phyloP scores from a whole-genome alignment of 2,888 invertebrate genomes.

The Congeria kusceri region DNA sequence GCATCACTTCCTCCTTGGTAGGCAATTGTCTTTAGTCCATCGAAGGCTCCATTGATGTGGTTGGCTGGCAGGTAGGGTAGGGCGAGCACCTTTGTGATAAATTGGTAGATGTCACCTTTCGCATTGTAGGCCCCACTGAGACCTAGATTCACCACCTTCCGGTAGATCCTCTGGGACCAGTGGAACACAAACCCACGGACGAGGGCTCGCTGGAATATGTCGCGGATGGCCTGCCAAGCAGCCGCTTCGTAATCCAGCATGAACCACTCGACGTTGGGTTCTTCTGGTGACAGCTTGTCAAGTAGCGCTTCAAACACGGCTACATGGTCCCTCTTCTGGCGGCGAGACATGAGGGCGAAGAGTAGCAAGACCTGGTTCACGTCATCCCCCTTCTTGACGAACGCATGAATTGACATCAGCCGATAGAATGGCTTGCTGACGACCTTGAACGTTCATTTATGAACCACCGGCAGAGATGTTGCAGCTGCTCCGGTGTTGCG shows the following conservation, averaged over 20 bases:
- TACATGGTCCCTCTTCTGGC: background rate
- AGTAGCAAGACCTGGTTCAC: background rate
- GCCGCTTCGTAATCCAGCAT: background rate
- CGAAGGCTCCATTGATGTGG: too few species aligned
- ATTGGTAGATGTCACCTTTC: too few species aligned
- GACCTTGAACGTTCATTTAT: background rate
- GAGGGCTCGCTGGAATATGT: too few species aligned
- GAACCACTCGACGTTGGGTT: background rate
- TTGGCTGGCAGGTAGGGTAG: too few species aligned
- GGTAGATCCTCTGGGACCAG: background rate
- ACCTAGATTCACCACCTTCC: too few species aligned
- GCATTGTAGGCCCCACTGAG: too few species aligned
- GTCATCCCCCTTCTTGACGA: background rate
- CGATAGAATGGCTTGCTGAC: background rate
- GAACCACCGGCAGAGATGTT: too few species aligned
- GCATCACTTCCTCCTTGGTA: too few species aligned
- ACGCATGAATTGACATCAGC: background rate
- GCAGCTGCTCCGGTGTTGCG: too few species aligned
- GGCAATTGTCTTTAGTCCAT: too few species aligned
- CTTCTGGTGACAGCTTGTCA: background rate
- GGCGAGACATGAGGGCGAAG: background rate
- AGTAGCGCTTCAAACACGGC: background rate
- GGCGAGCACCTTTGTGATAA: too few species aligned
- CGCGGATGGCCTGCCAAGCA: conserved; percentile 4
- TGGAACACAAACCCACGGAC: conserved; percentile 5